phyloP scores from a whole-genome alignment of 2,888 invertebrate species.

The Sepioteuthis lessoniana region DNA sequence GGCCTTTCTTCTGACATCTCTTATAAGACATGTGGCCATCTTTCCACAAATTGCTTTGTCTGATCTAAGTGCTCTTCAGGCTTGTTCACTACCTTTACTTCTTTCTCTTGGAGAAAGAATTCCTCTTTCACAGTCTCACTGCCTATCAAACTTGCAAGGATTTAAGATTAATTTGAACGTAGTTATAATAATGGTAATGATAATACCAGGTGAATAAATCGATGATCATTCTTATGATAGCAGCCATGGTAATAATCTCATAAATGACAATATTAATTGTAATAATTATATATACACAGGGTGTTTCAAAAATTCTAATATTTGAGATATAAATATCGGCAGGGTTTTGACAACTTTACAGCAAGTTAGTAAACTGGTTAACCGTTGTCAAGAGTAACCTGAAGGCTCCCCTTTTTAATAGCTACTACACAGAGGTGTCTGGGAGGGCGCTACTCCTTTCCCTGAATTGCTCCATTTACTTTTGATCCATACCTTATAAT shows the following conservation, averaged over 20 bases:
- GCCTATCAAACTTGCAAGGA: background rate
- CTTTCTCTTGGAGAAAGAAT: background rate
- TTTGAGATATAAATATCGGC: no score
- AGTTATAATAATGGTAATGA: background rate
- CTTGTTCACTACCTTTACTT: constrained; percentile 17
- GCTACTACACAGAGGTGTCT: no score
- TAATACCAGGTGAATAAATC: background rate
- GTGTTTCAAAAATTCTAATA: no score
- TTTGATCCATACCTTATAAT: no score
- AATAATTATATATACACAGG: background rate
- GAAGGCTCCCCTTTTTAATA: no score
- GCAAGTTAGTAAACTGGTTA: no score
- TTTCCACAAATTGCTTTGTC: constrained; percentile 10
- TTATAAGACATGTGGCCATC: background rate
- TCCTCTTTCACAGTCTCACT: background rate
- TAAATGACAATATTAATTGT: background rate
- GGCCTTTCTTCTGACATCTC: constrained; percentile 5
- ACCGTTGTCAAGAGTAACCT: no score
- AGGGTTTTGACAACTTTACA: no score
- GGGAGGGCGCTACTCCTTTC: no score
- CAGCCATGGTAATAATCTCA: no score
- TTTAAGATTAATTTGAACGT: background rate
- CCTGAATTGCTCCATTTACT: no score
- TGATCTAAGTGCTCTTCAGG: background rate
- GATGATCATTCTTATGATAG: no score